phyloP scores from a whole-genome alignment of 2,797 vertebrate genomes.

The Tarsius wallacei region DNA sequence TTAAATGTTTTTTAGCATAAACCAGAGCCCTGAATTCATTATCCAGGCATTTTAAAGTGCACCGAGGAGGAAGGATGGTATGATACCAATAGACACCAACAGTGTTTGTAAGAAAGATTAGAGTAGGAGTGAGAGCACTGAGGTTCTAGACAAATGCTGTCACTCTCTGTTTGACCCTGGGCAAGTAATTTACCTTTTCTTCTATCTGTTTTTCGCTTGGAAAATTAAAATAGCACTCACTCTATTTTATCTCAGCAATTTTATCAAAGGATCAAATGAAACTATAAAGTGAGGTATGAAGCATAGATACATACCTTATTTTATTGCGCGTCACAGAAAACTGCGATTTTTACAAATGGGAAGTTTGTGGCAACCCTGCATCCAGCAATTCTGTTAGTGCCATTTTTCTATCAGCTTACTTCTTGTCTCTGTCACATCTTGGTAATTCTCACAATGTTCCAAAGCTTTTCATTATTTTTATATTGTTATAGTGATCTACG shows the following conservation, averaged over 20 bases:
- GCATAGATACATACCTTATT: not conserved
- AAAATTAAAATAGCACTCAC: constrained; percentile 9
- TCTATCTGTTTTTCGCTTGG: not conserved
- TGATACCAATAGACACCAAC: not conserved
- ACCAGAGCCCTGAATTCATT: constrained; percentile 21
- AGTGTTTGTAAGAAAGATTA: not conserved
- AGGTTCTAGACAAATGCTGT: not conserved
- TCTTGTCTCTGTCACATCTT: not conserved
- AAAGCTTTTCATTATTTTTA: not conserved
- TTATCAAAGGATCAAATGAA: constrained; percentile 38
- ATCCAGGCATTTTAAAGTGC: not conserved
- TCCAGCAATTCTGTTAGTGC: not conserved
- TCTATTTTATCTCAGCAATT: not conserved
- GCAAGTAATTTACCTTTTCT: not conserved
- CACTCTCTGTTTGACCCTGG: not conserved
- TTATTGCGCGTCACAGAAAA: not conserved
- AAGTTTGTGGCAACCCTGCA: not conserved
- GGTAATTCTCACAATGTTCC: not conserved
- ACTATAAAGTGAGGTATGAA: not conserved
- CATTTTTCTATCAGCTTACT: not conserved
- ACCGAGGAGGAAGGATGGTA: not conserved
- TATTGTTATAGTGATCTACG: not conserved
- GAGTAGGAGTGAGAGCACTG: not conserved
- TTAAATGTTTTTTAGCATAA: not conserved
- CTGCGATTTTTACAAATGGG: not conserved